Evolutionary conservation across 2,888 invertebrate species (phyloP).

Genomic region (Saturnia japonica): DNA sequence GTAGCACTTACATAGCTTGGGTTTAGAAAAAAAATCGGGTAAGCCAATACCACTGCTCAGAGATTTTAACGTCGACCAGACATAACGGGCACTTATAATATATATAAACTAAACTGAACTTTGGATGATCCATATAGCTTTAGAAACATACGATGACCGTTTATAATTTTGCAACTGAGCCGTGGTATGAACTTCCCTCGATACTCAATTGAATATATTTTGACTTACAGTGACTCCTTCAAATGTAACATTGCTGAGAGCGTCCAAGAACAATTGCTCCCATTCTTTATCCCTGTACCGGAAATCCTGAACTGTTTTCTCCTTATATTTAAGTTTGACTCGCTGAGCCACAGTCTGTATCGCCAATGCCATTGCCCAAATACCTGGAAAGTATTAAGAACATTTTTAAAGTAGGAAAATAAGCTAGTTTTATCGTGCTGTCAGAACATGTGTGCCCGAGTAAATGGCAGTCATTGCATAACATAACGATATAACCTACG

Average conservation of each 20-base stretch:
- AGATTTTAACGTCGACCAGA: not conserved
- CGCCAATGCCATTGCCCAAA: constrained; percentile 98
- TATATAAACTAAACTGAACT: no score
- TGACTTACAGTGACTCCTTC: constrained; percentile 90
- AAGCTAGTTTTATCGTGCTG: not conserved
- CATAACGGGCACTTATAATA: no score
- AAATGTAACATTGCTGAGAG: constrained; percentile 95
- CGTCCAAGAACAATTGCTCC: constrained; percentile 93
- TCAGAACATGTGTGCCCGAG: not conserved
- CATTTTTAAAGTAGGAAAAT: not conserved
- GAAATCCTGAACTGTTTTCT: constrained; percentile 91
- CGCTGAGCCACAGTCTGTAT: constrained; percentile 94
- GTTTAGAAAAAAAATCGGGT: not conserved
- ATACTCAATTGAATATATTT: not conserved
- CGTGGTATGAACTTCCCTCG: no score
- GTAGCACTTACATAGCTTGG: not conserved
- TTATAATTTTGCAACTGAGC: no score
- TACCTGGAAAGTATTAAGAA: constrained; percentile 62
- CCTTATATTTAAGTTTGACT: constrained; percentile 85
- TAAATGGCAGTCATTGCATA: not conserved
- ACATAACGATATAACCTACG: not conserved
- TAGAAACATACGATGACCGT: no score
- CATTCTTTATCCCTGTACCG: constrained; percentile 92
- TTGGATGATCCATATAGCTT: no score
- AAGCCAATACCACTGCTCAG: not conserved